Evolutionary conservation across 2,797 vertebrate genomes (phyloP).

Genomic region (Ceryle rudis): DNA sequence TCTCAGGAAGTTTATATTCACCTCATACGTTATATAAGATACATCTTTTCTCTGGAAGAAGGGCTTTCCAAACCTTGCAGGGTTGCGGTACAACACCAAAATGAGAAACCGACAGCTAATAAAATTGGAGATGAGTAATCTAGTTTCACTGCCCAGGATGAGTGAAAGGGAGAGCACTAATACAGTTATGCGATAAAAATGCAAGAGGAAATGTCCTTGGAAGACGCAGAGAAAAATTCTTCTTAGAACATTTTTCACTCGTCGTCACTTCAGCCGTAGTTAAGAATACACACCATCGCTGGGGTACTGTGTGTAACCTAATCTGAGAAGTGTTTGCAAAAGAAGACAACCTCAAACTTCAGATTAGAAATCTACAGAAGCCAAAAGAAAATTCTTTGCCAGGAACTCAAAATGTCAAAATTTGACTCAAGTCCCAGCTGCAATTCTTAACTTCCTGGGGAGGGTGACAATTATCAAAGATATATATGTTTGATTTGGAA

Average conservation of each 20-base stretch:
- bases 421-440: slow-evolving; percentile 44
- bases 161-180: slow-evolving; percentile 36
- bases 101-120: slow-evolving; percentile 26
- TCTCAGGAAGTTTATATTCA: slow-evolving; percentile 16
- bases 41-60: not conserved
- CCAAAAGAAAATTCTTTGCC: not conserved
- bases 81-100: not conserved
- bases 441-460: slow-evolving; percentile 40
- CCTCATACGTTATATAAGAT: not conserved
- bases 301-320: not conserved
- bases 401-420: slow-evolving; percentile 29
- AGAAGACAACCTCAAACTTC: not conserved
- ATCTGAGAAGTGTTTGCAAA: not conserved
- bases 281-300: not conserved
- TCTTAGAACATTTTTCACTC: not conserved
- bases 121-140: slow-evolving; percentile 45
- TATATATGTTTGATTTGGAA: slow-evolving; percentile 52
- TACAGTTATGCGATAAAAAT: not conserved
- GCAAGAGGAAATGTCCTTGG: not conserved
- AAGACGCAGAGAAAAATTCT: not conserved
- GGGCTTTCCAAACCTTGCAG: slow-evolving; percentile 10
- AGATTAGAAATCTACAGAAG: not conserved
- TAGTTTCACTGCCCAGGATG: slow-evolving; percentile 7
- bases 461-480: slow-evolving; percentile 58
- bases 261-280: not conserved